phyloP scores from a whole-genome alignment of 2,113 vertebrate genomes.

The Nothoprocta pentlandii region DNA sequence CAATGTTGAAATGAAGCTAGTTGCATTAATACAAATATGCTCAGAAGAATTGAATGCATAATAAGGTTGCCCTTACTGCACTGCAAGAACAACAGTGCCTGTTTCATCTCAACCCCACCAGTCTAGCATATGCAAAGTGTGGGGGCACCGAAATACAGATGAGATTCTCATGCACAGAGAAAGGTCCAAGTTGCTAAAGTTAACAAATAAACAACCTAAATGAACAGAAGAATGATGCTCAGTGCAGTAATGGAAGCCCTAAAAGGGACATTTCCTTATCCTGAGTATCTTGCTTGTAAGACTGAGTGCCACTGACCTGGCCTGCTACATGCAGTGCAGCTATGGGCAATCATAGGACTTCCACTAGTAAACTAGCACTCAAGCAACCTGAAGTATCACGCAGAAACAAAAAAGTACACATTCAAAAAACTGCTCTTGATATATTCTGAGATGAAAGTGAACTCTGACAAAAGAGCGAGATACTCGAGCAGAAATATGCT shows the following conservation, averaged over 20 bases:
- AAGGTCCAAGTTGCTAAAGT: not conserved
- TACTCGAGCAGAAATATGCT: not conserved
- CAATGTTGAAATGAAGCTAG: not conserved
- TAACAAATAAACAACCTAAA: not conserved
- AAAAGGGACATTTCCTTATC: not conserved
- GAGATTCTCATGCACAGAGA: not conserved
- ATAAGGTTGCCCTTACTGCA: not conserved
- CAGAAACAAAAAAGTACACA: not conserved
- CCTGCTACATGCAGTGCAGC: not conserved
- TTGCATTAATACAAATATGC: not conserved
- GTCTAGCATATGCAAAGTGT: fast-evolving
- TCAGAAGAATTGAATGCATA: not conserved
- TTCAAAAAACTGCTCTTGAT: not conserved
- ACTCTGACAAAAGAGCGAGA: not conserved
- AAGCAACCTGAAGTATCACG: not conserved
- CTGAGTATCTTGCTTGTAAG: not conserved
- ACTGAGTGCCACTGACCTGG: not conserved
- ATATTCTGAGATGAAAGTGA: not conserved
- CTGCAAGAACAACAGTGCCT: not conserved
- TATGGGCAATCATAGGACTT: not conserved
- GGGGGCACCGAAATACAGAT: not conserved
- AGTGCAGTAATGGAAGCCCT: not conserved
- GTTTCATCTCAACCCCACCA: not conserved
- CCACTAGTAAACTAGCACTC: not conserved
- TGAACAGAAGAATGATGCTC: not conserved